These are phyloP conservation scores for Acestrorhynchus altus DNA, from an alignment of 2,797 vertebrate species.

Conservation along the genomic window DNA sequence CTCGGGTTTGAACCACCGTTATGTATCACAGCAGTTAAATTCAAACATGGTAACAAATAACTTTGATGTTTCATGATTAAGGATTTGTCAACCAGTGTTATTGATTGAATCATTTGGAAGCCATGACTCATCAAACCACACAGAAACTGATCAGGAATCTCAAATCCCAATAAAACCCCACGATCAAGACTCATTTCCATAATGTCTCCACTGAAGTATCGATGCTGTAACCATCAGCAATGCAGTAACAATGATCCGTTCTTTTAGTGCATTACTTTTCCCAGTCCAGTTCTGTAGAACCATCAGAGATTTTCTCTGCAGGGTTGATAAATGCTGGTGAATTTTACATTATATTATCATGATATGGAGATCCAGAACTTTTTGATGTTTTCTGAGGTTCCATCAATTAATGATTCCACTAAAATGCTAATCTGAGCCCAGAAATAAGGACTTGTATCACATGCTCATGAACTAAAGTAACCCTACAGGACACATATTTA, in stretches of 20 bases:
- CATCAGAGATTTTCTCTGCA: too few species aligned
- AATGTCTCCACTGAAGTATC: not conserved
- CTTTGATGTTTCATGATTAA: not conserved
- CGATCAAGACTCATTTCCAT: not conserved
- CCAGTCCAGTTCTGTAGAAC: not conserved
- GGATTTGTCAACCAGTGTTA: not conserved
- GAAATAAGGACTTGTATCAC: too few species aligned
- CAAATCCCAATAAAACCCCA: not conserved
- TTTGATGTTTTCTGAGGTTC: too few species aligned
- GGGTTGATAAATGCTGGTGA: not conserved
- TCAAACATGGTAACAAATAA: too few species aligned
- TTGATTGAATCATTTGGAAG: not conserved
- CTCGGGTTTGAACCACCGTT: too few species aligned
- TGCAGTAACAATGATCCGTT: not conserved
- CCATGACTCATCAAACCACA: not conserved
- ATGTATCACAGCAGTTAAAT: too few species aligned
- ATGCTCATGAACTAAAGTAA: too few species aligned
- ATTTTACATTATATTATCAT: not conserved
- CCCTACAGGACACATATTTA: too few species aligned
- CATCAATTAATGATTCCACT: too few species aligned
- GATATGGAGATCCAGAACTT: too few species aligned
- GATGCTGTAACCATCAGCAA: not conserved
- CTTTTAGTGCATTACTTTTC: not conserved
- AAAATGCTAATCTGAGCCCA: too few species aligned
- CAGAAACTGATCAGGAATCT: not conserved